phyloP scores from a whole-genome alignment of 2,113 vertebrate genomes.

The Pterocles burchelli region DNA sequence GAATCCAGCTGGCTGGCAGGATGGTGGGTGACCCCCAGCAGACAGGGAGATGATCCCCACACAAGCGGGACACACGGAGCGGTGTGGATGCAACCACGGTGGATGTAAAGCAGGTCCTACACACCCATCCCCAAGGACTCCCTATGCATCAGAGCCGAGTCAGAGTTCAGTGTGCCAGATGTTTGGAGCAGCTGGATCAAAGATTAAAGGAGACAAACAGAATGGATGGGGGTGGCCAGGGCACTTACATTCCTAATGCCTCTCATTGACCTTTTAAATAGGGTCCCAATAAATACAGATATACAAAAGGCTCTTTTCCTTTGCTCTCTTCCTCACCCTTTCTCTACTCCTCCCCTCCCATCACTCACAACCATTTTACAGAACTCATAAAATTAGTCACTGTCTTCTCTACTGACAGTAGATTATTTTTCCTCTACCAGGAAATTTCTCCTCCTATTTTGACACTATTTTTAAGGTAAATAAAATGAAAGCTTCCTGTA shows the following conservation, averaged over 20 bases:
- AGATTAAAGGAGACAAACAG: constrained; percentile 37
- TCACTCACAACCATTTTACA: background rate
- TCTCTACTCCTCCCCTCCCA: background rate
- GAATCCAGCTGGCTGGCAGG: background rate
- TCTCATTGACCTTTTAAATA: background rate
- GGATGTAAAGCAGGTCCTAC: background rate
- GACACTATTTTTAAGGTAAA: background rate
- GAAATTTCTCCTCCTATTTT: background rate
- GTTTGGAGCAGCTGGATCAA: constrained; percentile 46
- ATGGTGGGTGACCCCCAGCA: background rate
- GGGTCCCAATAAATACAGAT: background rate
- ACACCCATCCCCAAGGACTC: background rate
- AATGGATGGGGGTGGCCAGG: background rate
- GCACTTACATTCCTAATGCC: background rate
- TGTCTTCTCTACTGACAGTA: background rate
- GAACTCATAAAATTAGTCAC: background rate
- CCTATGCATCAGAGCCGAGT: background rate
- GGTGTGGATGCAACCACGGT: fast-evolving
- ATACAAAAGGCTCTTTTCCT: background rate
- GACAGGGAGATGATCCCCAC: background rate
- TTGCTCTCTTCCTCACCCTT: background rate
- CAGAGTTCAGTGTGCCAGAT: constrained; percentile 51
- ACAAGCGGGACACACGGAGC: background rate
- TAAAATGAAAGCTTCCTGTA: background rate
- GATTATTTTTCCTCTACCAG: background rate